Conservation (phyloP, 2,113 vertebrate species). For the Alethe diademata region DNA sequence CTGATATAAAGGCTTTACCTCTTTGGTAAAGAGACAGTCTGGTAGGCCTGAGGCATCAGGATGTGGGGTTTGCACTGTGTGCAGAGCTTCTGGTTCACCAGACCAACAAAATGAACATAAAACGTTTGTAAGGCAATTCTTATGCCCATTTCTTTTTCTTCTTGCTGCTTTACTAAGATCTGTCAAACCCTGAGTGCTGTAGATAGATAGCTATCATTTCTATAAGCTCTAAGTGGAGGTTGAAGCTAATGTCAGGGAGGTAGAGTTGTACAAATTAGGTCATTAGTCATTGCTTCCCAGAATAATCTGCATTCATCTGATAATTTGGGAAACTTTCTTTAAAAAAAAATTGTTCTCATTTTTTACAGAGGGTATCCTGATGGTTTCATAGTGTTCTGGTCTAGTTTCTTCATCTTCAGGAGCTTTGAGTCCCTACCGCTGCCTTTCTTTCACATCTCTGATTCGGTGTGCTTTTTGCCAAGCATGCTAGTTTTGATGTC, state of each 20-base stretch:
- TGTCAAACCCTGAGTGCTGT: neutral
- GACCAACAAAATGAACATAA: neutral
- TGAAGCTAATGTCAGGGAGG: neutral
- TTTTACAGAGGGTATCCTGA: neutral
- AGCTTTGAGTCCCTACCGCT: neutral
- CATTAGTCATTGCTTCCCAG: constrained; percentile 9
- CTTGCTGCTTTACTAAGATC: neutral
- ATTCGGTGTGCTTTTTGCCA: neutral
- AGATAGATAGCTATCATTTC: neutral
- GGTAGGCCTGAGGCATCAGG: neutral
- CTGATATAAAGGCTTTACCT: neutral
- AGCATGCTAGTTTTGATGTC: neutral
- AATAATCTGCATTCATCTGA: neutral
- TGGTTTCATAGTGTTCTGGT: neutral
- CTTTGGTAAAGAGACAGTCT: neutral
- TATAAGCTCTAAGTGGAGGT: neutral
- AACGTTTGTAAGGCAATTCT: neutral
- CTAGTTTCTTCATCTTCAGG: neutral
- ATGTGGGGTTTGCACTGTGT: neutral
- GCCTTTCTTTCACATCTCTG: neutral
- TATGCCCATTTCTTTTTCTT: neutral
- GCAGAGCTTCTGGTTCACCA: neutral
- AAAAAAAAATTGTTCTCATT: neutral
- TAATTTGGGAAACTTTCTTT: neutral
- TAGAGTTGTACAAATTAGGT: neutral